Conservation (phyloP, 2,113 vertebrate genomes). For the Sylvicapra grimmia region DNA sequence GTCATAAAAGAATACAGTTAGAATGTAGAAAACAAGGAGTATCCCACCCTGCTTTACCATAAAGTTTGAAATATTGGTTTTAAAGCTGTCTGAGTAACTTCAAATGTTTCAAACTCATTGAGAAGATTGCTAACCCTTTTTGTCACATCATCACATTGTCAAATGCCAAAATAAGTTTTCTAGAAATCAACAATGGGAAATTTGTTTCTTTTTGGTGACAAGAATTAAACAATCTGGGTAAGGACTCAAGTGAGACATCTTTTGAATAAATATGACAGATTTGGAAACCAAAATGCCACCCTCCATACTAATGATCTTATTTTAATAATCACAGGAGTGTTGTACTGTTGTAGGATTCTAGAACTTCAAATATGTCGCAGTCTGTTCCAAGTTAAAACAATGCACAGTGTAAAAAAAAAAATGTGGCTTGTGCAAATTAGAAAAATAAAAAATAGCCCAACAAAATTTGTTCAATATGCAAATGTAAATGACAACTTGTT, state of each 20-base stretch:
- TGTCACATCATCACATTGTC: constrained; percentile 31
- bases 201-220: constrained; percentile 25
- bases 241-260: neutral
- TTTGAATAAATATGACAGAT: constrained; percentile 21
- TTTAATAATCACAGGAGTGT: neutral
- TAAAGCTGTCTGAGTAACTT: neutral
- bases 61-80: neutral
- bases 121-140: neutral
- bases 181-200: neutral
- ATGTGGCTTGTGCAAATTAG: neutral
- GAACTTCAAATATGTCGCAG: neutral
- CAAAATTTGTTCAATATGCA: neutral
- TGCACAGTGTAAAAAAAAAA: neutral
- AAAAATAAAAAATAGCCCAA: neutral
- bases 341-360: neutral
- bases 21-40: neutral
- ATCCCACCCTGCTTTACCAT: neutral
- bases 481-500: neutral
- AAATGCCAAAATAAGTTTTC: constrained; percentile 14
- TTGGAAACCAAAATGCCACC: neutral
- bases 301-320: neutral
- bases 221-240: neutral
- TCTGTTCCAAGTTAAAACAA: neutral
- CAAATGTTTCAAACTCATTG: neutral
- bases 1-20: neutral